Base-by-base conservation (phyloP, 1,140 invertebrate genomes). In the Riptortus pedestris region DNA sequence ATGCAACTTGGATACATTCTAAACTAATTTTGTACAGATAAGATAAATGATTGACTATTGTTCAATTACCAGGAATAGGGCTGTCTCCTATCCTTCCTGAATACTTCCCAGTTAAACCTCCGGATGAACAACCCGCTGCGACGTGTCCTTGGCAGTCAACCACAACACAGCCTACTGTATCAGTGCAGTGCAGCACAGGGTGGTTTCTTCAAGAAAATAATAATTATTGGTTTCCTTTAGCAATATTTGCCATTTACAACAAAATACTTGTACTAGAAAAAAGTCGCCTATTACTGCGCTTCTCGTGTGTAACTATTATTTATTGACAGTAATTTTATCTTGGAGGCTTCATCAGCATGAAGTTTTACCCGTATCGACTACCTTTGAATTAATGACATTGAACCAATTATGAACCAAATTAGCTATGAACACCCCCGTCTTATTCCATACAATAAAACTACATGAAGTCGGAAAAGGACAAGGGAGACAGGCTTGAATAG, bases 61-160 rank as follows among this genome's bases (percentile, higher is more conserved):
- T n/a, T n/a, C n/a, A n/a, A n/a, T n/a, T n/a, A 60, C 88, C 89
- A 57, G 84, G 75, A 22, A 84, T 65, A 3, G 89, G 86, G 1
- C 86, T 85, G 70, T 92, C 89, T 0, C 90, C 88, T 62, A 92
- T 85, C 60, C 90, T 77, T 3, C 91, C 91, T 0, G 83, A 79
- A 69, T 84, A 81, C 77, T 93, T 92, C 12, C 84, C 87, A 26
- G 83, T 88, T 58, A 87, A 85, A 18, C 91, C 90, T 20, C 91
- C 91, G 1, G 90, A 93, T 1, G 90, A 92, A 0, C 85, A 90
- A 1, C 84, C 89, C 47, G 81, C 84, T 2, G 87, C 87, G 28
- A 55, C 51, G 16, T 26, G 51, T 1, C 51, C 51, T 2, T 1
- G 7, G 14, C 18, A 55, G 24, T 55, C 51, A 2, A 55, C 51